Evolutionary conservation across 2,888 invertebrate genomes (phyloP).

Genomic region (Ditylenchus weischeri): DNA sequence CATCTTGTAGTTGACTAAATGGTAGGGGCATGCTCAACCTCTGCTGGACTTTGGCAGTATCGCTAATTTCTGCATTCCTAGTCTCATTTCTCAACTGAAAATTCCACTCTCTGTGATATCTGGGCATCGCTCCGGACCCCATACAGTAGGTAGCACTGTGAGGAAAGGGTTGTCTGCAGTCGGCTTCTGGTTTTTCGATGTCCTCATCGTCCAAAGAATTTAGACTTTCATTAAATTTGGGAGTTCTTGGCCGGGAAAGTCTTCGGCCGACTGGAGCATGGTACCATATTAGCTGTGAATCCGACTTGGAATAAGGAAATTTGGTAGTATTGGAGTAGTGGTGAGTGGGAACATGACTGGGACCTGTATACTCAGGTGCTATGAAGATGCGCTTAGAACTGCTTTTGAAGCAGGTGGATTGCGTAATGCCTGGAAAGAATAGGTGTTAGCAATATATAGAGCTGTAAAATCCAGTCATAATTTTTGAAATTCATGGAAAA

Average conservation of each 20-base stretch:
- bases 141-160: neutral
- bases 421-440: neutral
- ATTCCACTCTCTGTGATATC: no score
- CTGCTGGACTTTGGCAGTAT: no score
- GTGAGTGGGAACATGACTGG: neutral
- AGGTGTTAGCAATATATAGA: neutral
- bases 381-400: neutral
- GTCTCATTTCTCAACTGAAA: no score
- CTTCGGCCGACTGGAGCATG: neutral
- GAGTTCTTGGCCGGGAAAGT: slow-evolving; percentile 1
- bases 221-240: slow-evolving; percentile 4
- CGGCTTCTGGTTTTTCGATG: neutral
- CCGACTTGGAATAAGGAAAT: slow-evolving; percentile 17
- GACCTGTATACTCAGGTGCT: neutral
- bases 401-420: no score
- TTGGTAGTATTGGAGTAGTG: neutral
- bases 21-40: no score
- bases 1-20: no score
- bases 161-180: neutral
- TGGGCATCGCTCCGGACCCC: no score
- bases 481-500: no score
- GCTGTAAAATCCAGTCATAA: no score
- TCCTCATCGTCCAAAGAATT: neutral
- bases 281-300: slow-evolving; percentile 19
- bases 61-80: no score